Base-by-base conservation (phyloP, 2,113 vertebrate species). In the Colistium nudipinnis region DNA sequence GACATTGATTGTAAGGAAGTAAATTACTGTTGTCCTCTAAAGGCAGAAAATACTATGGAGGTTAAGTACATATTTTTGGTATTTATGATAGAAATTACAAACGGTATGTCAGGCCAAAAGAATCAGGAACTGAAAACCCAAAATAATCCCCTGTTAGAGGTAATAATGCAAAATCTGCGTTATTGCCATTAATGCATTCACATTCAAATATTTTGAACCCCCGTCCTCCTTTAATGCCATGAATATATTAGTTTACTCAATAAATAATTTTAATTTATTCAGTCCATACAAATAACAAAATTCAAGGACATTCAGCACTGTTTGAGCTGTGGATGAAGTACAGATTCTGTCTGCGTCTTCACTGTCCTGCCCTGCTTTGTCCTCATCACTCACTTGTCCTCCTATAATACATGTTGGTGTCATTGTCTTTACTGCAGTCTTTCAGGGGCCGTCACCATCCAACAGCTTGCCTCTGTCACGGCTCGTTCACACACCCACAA, bases 401-500 rank as follows among this genome's bases (percentile, higher is more conserved):
- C 31, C 16, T 33, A 20, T 66, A 36, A 70, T 55, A 24, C 68
- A 39, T 47, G 31, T 45, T 17, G 22, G 30, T 59, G 59, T 80
- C 73, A 74, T 72, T 86, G 85, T 84, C 51, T 67, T 63, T 27
- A 13, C 62, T 47, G 47, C 7, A 13, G 68, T 62, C 74, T 76
- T 62, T 88, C 62, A 53, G 65, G 19, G 30, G 20, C 78, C 31
- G 57, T 80, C 62, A 27, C 74, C 70, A 1, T 80, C 66, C 72
- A 57, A 24, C 81, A 82, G 81, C 88, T 86, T 86, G 55, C 68
- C 74, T 81, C 83, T 63, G 74, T 85, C 82, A 60, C 47, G 16
- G 48, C 28, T 52, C 45, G 2, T 70, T 78, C 80, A 62, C 81
- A 59, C 75, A 54, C 53, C 36, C 62, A 78, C 78, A 85, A 84